Conservation (phyloP, 2,113 vertebrate genomes). For the Burhinus oedicnemus region DNA sequence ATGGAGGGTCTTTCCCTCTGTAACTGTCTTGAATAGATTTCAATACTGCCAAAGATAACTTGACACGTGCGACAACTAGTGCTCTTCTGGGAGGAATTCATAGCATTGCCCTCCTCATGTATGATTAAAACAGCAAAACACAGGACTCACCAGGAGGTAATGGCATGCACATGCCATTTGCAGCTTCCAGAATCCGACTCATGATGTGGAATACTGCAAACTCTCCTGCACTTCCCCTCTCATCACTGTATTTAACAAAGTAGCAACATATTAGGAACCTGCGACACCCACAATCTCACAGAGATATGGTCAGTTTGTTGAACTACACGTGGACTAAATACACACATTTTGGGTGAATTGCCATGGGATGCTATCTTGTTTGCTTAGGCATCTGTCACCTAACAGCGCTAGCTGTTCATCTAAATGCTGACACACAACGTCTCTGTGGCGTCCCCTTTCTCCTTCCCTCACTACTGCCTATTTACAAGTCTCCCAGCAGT, state of each 20-base stretch:
- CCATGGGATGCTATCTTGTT: background rate
- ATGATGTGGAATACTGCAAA: constrained; percentile 87
- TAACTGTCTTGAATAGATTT: background rate
- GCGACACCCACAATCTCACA: background rate
- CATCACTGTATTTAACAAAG: constrained; percentile 68
- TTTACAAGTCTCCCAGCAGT: background rate
- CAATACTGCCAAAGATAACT: background rate
- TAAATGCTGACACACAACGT: background rate
- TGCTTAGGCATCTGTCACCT: background rate
- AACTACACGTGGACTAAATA: background rate
- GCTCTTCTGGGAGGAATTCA: background rate
- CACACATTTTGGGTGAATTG: background rate
- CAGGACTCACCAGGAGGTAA: constrained; percentile 88
- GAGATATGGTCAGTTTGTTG: rapidly evolving
- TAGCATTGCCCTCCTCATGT: background rate
- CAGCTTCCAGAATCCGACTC: constrained; percentile 89
- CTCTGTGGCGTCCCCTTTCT: background rate
- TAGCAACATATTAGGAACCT: background rate
- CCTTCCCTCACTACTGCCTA: background rate
- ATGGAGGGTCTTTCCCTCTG: background rate
- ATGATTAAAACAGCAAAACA: background rate
- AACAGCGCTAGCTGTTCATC: background rate
- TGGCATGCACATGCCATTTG: constrained; percentile 84
- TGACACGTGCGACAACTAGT: background rate
- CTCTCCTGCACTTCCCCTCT: constrained; percentile 79